Base-by-base conservation (phyloP, 2,113 vertebrate genomes). In the Lota lota region DNA sequence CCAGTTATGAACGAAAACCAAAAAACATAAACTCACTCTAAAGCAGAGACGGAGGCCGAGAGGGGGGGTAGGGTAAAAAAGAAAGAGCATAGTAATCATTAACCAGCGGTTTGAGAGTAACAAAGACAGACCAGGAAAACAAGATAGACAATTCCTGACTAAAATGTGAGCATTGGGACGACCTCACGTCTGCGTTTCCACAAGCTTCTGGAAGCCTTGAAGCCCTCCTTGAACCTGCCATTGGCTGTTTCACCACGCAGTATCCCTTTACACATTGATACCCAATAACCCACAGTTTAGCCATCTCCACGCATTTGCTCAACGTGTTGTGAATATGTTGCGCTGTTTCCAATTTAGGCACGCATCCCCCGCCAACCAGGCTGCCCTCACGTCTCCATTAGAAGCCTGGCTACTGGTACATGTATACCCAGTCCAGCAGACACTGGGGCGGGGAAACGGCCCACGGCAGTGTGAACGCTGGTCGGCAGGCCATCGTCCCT, bases 321-420 rank as follows among this genome's bases (percentile, higher is more conserved):
- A 68, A 67, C 63, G 61, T 70, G 64, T 73, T 71, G 22, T 74
- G 64, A 81, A 81, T 69, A 66, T 40, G 59, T 22, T 18, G 53
- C 53, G 60, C 67, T 79, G 66, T 65, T 82, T 83, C 70, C 76
- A 82, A 69, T 82, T 74, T 40, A 58, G 51, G 19, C 59, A 54
- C 22, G 60, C 19, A 22, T 69, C 66, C 19, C 64, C 67, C 57
- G 69, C 74, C 80, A 83, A 67, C 40, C 21, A 16, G 22, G 63
- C n/a, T 66, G 61, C 72, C 63, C 61, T 63, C 63, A 67, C 71
- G 28, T 79, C 77, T 83, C 72, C 67, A 68, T 81, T 70, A 73
- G 17, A 36, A 0, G 5, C 54, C 69, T 36, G 22, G 83, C 79
- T 77, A 75, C 81, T 75, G 75, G 68, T 78, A 5, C 28, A 33